These are phyloP conservation scores for Pelodytes ibericus DNA, from an alignment of 2,797 vertebrate species.

Conservation along the genomic window DNA sequence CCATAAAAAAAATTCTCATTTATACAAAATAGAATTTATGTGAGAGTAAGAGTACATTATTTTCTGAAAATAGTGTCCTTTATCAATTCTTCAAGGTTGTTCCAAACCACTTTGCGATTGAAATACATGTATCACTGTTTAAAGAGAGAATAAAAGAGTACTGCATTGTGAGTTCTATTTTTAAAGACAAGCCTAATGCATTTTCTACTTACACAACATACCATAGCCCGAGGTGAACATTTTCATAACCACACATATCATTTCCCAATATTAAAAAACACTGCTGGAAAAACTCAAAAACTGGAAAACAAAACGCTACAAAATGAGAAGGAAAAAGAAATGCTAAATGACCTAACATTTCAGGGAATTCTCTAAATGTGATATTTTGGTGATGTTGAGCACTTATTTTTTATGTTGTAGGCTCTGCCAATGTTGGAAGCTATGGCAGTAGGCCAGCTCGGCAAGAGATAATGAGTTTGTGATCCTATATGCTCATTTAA, in stretches of 20 bases:
- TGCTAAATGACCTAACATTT: neutral
- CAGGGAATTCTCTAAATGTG: too few relatives aligned
- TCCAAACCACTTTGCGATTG: constrained; percentile 6
- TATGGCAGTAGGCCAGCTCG: too few relatives aligned
- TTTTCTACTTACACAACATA: constrained; percentile 41
- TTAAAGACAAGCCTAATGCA: constrained; percentile 39
- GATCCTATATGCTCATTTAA: too few relatives aligned
- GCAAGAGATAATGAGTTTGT: too few relatives aligned
- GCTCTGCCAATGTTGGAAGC: too few relatives aligned
- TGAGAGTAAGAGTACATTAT: neutral
- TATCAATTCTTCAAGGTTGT: constrained; percentile 27
- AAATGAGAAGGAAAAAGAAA: neutral
- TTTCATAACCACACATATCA: constrained; percentile 39
- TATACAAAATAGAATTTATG: too few relatives aligned
- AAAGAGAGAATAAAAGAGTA: constrained; percentile 4
- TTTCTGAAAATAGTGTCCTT: constrained; percentile 19
- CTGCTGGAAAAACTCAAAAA: constrained; percentile 22
- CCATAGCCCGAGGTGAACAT: constrained; percentile 38
- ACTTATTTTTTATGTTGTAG: too few relatives aligned
- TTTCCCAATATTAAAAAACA: constrained; percentile 43
- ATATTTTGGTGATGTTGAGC: too few relatives aligned
- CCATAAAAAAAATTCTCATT: too few relatives aligned
- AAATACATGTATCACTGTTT: neutral
- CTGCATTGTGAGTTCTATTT: constrained; percentile 30
- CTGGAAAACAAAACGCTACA: constrained; percentile 11